Base-by-base conservation (phyloP, 23 tunicate species). In the Clavelina lepadiformis region DNA sequence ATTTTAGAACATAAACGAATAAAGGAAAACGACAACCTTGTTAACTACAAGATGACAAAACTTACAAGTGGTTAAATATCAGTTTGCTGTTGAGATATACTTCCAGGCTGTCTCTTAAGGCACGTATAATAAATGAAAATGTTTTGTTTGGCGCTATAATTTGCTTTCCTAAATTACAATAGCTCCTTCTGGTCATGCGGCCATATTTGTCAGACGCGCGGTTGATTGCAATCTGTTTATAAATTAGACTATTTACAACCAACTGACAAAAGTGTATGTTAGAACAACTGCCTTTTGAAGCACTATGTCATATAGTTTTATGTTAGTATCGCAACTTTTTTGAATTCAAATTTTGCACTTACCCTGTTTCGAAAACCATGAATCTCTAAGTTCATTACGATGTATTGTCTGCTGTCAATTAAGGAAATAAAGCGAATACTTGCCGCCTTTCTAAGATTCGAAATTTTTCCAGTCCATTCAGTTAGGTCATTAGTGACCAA, bases 341-440 rank as follows among this genome's bases (percentile, higher is more conserved):
- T n/a, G n/a, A n/a, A n/a, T n/a, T n/a, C n/a, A n/a, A 13, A 25
- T 53, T 53, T 53, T 11, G n/a, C 6, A 28, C 65, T 66, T 7
- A 66, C 72, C 36, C 18, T 46, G 34, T 28, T 46, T 24, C 72
- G 56, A 4, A 28, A 13, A 5, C 72, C 72, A 46, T 46, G 72
- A 24, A 66, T 66, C 47, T 66, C 20, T 57, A 66, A 46, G 46
- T 66, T 66, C 72, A 66, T 66, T 4, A 66, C 57, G 2, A 57
- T 24, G 35, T 21, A 66, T 27, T 24, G 3, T 25, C 35, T 6
- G 7, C 18, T n/a, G n/a, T n/a, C n/a, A n/a, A n/a, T n/a, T n/a
- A n/a, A n/a, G n/a, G n/a, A n/a, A n/a, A n/a, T n/a, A n/a, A n/a
- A n/a, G n/a, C n/a, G n/a, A n/a, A n/a, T n/a, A n/a, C n/a, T n/a